Base-by-base conservation (phyloP, 2,113 vertebrate genomes). In the Macrotus californicus region DNA sequence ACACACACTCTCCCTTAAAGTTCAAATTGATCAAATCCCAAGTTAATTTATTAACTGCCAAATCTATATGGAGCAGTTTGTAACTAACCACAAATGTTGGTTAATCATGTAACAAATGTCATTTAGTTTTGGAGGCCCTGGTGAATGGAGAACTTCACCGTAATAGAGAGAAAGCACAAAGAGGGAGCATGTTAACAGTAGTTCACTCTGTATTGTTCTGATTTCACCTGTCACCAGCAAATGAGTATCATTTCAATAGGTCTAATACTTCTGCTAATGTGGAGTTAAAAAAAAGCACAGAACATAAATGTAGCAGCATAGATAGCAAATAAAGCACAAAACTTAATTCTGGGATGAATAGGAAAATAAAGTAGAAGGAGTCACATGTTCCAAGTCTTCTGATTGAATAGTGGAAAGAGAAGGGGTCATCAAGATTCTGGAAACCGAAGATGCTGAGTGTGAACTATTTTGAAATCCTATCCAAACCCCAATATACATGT, bases 381-480 rank as follows among this genome's bases (percentile, higher is more conserved):
- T 76, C 34, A 39, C 11, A 64, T 5, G 88, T 72, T 94, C 87
- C 90, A 94, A 90, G 34, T 82, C 70, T 91, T 84, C 70, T 91
- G 70, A 81, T 82, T 48, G 59, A 84, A 92, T 80, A 70, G 81
- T 79, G 64, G 80, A 73, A 93, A 67, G 66, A 83, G 54, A 96
- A 72, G 22, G 9, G 70, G 6, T 93, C 87, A 90, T 94, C 92
- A 94, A 73, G 70, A 86, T 67, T 2, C 36, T 91, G 86, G 92
- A 83, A 95, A 69, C 7, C 72, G 43, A 95, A 93, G 84, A 85
- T 72, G 94, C 93, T 95, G 87, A 92, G 56, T 89, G 59, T 90
- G 92, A 94, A 86, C 50, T 87, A 95, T 94, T 95, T 94, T 96
- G 89, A 95, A 96, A 96, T 81, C 41, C 11, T 59, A 93, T 50